Evolutionary conservation across 2,797 vertebrate species (phyloP), one percentile per base, ranked within the genome.

Genomic region (Anisognathus igniventris): DNA sequence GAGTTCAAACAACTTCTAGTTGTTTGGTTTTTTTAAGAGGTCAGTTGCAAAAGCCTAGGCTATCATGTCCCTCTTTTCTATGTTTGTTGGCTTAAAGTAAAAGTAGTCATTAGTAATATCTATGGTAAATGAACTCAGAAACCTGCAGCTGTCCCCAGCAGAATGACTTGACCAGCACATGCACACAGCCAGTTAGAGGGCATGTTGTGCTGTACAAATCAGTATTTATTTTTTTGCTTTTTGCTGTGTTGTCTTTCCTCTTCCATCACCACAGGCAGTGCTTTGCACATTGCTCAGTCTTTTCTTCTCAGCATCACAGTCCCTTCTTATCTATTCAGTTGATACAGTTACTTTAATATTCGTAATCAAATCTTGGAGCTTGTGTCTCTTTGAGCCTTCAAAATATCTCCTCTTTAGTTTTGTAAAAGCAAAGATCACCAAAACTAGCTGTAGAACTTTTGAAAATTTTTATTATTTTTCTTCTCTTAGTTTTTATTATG

Each of bases 241-340:
- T 88, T 75, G 27, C 56, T 44, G 5, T 78, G 22, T n/a, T 11
- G 12, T 81, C 47, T 88, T 86, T 88, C 62, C 73, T 93, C 40
- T 48, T 48, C 2, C 25, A 51, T 58, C 48, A 18, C 44, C 23
- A 11, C n/a, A 64, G 45, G 25, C 61, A 27, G 28, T 66, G 27
- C 65, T 88, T 82, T 82, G n/a, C 67, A 44, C 23, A 1, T 86
- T 73, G 45, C 24, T 65, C 20, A 19, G 33, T 75, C 60, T 54
- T 58, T 65, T 75, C 39, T 65, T 72, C 51, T n/a, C 40, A 33
- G 20, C 25, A 3, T 70, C 80, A 53, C 64, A 39, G 37, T 75
- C 67, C 25, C 7, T 18, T 82, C 80, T 85, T 64, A 70, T 79
- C 51, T 81, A 0, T 58, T 88, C n/a, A n/a, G 47, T 81, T 78